phyloP scores from a whole-genome alignment of 2,113 vertebrate genomes.

The Bothrops jararaca region DNA sequence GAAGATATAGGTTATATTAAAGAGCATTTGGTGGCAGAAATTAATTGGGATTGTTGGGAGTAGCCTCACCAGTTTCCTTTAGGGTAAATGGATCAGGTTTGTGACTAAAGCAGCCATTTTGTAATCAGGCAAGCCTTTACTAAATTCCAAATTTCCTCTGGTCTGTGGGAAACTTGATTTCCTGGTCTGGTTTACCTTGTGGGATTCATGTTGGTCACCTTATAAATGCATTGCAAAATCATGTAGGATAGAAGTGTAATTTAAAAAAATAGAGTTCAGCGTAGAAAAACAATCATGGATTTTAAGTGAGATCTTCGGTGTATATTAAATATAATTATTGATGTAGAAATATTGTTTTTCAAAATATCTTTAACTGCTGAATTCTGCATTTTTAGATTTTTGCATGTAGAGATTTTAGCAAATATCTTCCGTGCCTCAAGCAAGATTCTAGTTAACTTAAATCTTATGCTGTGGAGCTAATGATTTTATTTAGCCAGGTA shows the following conservation, averaged over 20 bases:
- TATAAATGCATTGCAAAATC: not conserved
- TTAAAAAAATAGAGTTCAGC: not conserved
- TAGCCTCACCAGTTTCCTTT: not conserved
- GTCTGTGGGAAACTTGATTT: not conserved
- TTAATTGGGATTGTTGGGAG: not conserved
- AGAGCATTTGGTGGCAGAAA: not conserved
- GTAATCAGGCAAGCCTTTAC: not conserved
- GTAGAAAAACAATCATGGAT: not conserved
- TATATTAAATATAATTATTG: not conserved
- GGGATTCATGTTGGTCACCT: not conserved
- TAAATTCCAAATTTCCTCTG: not conserved
- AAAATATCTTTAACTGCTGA: slow-evolving; percentile 19
- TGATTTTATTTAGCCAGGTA: slow-evolving; percentile 71
- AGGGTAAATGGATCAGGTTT: not conserved
- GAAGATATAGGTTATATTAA: not conserved
- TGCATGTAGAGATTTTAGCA: slow-evolving; percentile 34
- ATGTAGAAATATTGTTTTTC: slow-evolving; percentile 21
- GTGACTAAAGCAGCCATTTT: not conserved
- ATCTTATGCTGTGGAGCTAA: slow-evolving; percentile 55
- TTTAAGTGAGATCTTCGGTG: not conserved
- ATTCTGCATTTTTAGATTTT: not conserved
- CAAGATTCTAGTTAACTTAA: slow-evolving; percentile 48
- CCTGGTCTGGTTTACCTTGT: not conserved
- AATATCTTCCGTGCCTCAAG: slow-evolving; percentile 25
- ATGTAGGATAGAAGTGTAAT: not conserved